Evolutionary conservation across 2,113 vertebrate genomes (phyloP).

Genomic region (Eudorcas thomsonii): DNA sequence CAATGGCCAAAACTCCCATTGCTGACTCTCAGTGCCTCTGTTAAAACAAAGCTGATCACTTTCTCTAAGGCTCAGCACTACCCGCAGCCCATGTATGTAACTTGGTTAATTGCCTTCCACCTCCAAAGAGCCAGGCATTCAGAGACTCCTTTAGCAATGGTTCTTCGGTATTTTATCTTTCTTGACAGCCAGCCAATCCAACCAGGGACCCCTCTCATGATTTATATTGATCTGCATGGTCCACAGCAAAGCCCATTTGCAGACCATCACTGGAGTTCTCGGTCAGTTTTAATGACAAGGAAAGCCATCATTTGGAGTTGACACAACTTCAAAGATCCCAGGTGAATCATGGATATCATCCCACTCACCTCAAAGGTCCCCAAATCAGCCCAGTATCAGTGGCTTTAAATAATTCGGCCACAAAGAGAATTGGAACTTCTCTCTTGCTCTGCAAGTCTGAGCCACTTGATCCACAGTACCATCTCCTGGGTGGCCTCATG

Average conservation of each 20-base stretch:
- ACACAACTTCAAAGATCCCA: constrained; percentile 1
- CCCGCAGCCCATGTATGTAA: background rate
- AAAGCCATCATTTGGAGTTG: constrained; percentile 18
- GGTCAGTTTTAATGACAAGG: constrained; percentile 42
- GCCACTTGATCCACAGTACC: background rate
- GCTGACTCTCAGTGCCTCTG: background rate
- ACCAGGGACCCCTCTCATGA: constrained; percentile 46
- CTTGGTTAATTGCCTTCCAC: constrained; percentile 46
- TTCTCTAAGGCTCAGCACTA: background rate
- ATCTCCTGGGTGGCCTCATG: background rate
- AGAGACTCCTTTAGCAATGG: background rate
- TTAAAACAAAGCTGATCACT: constrained; percentile 23
- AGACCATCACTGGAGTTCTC: background rate
- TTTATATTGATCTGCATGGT: constrained; percentile 62
- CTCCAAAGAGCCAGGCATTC: background rate
- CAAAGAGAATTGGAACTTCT: background rate
- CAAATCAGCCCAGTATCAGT: background rate
- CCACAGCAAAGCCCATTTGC: constrained; percentile 34
- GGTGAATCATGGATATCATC: background rate
- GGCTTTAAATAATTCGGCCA: background rate
- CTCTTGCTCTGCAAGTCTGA: background rate
- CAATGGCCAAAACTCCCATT: background rate
- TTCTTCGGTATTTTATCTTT: constrained; percentile 44
- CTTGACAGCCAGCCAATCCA: constrained; percentile 42
- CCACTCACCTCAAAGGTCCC: background rate